phyloP scores from a whole-genome alignment of 2,113 vertebrate genomes.

The Zosterops pallidus region DNA sequence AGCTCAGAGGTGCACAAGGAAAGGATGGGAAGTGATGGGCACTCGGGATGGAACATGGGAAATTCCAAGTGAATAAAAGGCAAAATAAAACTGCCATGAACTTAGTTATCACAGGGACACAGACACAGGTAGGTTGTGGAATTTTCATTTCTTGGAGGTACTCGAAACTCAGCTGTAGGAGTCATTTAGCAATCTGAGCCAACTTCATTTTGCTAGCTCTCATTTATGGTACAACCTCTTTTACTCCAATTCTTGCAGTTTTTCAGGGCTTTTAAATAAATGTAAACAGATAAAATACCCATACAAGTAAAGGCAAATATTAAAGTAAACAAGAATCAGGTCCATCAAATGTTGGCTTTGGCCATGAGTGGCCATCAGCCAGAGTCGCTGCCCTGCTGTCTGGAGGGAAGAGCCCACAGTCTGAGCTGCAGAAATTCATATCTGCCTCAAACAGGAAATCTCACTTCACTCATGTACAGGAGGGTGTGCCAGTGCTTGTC shows the following conservation, averaged over 20 bases:
- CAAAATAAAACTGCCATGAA: background rate
- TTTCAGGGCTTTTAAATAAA: background rate
- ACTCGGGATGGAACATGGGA: background rate
- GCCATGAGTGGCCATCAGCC: background rate
- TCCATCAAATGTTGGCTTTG: background rate
- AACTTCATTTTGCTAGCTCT: background rate
- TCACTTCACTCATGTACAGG: background rate
- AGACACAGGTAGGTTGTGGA: background rate
- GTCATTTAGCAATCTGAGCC: background rate
- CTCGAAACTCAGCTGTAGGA: background rate
- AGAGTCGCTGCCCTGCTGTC: background rate
- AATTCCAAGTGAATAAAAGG: background rate
- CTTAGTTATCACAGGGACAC: background rate
- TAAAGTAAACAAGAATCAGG: background rate
- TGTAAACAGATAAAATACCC: background rate
- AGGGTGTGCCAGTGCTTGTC: background rate
- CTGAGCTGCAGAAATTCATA: background rate
- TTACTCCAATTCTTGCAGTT: background rate
- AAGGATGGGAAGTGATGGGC: background rate
- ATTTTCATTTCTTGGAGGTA: background rate
- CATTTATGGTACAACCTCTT: background rate
- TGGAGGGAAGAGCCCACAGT: background rate
- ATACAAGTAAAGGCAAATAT: background rate
- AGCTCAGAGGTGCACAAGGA: background rate
- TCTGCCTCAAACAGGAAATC: background rate